A percentile compares a stretch with the other conserved stretches of the same genome.
Conservation (phyloP, 2,797 vertebrate genomes). For the Potorous gilbertii region DNA sequence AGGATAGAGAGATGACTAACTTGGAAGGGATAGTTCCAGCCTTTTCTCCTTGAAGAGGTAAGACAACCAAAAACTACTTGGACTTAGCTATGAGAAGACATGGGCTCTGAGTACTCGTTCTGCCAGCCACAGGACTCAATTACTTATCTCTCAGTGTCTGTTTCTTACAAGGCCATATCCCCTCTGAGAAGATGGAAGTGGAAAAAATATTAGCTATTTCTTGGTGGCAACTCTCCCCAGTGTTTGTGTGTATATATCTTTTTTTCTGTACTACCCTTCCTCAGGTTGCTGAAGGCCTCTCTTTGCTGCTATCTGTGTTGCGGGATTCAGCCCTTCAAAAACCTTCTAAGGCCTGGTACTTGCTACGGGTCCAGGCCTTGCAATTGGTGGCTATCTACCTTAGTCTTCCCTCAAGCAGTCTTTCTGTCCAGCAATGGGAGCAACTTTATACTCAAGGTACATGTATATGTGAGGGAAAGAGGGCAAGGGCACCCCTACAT, state of each 20-base stretch:
- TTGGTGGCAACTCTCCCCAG: neutral
- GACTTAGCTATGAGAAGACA: neutral
- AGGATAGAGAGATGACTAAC: neutral
- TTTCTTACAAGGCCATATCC: neutral
- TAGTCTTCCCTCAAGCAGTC: conserved; percentile 83
- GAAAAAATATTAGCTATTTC: neutral
- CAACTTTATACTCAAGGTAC: conserved; percentile 87
- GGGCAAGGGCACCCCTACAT: neutral
- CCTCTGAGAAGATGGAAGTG: neutral
- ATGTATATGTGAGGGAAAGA: neutral
- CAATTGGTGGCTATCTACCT: conserved; percentile 89
- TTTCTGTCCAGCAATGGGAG: conserved; percentile 84
- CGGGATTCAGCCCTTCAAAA: conserved; percentile 87
- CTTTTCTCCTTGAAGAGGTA: neutral
- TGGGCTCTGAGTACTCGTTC: neutral
- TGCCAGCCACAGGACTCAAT: neutral
- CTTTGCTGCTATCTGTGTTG: conserved; percentile 87
- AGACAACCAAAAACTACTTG: neutral
- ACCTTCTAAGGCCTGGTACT: conserved; percentile 91
- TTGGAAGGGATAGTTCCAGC: conserved; percentile 9
- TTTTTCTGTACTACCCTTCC: neutral
- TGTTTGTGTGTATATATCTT: neutral
- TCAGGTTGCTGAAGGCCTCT: conserved; percentile 88
- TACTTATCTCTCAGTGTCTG: neutral
- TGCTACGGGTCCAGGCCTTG: conserved; percentile 90